These are phyloP conservation scores for Morpho helenor DNA, from an alignment of 2,888 invertebrate genomes.

Conservation along the genomic window DNA sequence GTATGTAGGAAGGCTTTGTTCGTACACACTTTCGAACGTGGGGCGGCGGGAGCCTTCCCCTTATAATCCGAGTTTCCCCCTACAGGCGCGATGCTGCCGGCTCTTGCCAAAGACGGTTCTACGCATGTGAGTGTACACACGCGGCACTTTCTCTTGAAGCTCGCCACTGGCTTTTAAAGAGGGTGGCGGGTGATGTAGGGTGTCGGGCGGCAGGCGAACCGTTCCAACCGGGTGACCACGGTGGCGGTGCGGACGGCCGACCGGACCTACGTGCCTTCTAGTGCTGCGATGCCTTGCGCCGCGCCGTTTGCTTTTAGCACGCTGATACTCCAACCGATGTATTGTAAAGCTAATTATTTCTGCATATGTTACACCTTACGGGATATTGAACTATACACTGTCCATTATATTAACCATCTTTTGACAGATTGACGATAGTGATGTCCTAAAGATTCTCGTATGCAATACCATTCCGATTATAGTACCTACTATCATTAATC, in stretches of 20 bases:
- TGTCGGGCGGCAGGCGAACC: constrained; percentile 47
- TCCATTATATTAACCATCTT: too few relatives aligned
- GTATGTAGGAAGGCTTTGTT: constrained; percentile 71
- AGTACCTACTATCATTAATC: too few relatives aligned
- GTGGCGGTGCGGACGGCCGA: constrained; percentile 48
- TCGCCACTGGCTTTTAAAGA: constrained; percentile 80
- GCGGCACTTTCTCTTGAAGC: constrained; percentile 81
- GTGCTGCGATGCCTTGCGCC: constrained; percentile 39
- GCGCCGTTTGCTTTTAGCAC: constrained; percentile 16
- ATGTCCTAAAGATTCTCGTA: too few relatives aligned
- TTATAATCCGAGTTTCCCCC: constrained; percentile 63
- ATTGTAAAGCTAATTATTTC: too few relatives aligned
- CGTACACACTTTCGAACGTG: constrained; percentile 76
- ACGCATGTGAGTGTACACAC: constrained; percentile 76
- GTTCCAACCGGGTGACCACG: constrained; percentile 80
- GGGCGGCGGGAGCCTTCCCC: constrained; percentile 63
- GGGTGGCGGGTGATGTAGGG: constrained; percentile 59
- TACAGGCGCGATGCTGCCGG: constrained; percentile 53
- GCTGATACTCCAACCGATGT: neutral
- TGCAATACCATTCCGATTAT: too few relatives aligned
- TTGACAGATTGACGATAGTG: too few relatives aligned
- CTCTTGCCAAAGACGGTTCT: constrained; percentile 70
- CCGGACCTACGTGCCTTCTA: constrained; percentile 32
- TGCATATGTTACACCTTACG: too few relatives aligned
- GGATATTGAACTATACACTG: too few relatives aligned